phyloP scores from a whole-genome alignment of 2,113 vertebrate species.

The Cacatua alba region DNA sequence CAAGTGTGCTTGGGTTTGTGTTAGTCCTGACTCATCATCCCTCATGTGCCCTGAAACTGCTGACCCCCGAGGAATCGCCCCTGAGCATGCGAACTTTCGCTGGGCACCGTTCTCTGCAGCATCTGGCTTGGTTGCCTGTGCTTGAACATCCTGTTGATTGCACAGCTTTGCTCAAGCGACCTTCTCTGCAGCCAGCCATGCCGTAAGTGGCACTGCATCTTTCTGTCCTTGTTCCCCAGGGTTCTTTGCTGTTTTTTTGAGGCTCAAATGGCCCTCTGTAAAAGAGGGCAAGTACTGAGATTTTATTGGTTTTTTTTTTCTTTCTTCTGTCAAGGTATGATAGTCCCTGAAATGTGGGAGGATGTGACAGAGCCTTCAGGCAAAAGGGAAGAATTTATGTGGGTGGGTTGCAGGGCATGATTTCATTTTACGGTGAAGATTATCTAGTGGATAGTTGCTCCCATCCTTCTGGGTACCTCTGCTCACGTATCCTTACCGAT shows the following conservation, averaged over 20 bases:
- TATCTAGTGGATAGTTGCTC: not conserved
- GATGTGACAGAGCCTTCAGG: not conserved
- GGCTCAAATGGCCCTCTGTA: not conserved
- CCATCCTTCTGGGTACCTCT: not conserved
- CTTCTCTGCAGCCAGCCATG: not conserved
- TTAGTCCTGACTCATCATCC: not conserved
- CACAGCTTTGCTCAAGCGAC: not conserved
- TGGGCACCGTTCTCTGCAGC: not conserved
- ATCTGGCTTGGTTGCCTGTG: not conserved
- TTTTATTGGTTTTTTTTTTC: not conserved
- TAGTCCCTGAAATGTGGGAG: not conserved
- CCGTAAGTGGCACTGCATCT: not conserved
- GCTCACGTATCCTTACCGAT: not conserved
- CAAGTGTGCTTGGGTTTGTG: not conserved
- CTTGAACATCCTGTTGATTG: not conserved
- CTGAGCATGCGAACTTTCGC: not conserved
- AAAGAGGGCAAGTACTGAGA: not conserved
- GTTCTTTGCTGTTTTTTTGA: not conserved
- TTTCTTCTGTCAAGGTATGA: not conserved
- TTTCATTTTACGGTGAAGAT: not conserved
- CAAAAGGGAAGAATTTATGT: not conserved
- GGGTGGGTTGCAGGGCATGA: not conserved
- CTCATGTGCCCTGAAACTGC: not conserved
- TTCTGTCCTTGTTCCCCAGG: not conserved
- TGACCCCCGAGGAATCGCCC: not conserved